Base-by-base conservation (phyloP, 2,888 invertebrate genomes). In the Apoda limacodes region DNA sequence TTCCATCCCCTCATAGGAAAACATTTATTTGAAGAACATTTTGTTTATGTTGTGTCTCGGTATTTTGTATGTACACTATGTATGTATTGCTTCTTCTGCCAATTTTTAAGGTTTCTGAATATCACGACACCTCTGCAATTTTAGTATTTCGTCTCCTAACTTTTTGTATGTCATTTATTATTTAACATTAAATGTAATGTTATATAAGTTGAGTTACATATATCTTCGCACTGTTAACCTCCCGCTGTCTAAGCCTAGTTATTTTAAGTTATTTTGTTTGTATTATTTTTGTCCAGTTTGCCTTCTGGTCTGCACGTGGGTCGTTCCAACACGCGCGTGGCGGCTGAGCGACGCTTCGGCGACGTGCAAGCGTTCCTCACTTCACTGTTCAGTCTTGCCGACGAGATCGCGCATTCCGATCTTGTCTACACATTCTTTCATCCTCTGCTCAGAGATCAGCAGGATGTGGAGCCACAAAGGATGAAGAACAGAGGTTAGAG, bases 341-440 rank as follows among this genome's bases (percentile, higher is more conserved):
- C 98, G 9, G 98, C 98, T 0, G 94, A 96, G 56, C 90, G 92
- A 45, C 85, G 98, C n/a, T 89, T 92, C 55, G 83, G 86, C 3
- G 95, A 96, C 62, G 90, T 99, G 37, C 92, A 93, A 56, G 85
- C 87, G 34, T 98, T 98, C 71, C 84, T 99, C 4, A 83, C 87
- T 25, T 90, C 93, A 0, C 80, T 99, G 31, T 94, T 96, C 69
- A 83, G 83, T 50, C 87, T 95, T 56, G 91, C 95, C 0, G 90
- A 93, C 45, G 98, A 98, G 82, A 95, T 99, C 48, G 90, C 95
- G 0, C 97, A 98, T 78, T 93, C 91, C 5, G 95, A 97, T 68
- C 83, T 99, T 31, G 96, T 99, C 1, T 98, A 98, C 65, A 99
- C 98, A 1, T 99, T 99, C 82, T 98, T 98, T 82, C 99, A 99